phyloP scores from a whole-genome alignment of 2,113 vertebrate species.

The Chionodraco myersi region DNA sequence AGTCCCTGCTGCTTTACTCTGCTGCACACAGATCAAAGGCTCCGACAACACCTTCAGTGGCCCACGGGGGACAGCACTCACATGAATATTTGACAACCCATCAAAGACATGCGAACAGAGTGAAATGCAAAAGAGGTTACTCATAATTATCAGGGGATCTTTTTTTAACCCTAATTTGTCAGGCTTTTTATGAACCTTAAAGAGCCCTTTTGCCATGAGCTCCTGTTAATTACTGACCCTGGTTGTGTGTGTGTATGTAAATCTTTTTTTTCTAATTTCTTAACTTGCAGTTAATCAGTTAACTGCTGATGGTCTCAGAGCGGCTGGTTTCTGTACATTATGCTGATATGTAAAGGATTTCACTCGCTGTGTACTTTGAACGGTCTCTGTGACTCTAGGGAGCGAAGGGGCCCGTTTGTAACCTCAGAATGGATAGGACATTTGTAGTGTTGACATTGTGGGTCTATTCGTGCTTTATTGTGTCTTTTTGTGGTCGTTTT shows the following conservation, averaged over 20 bases:
- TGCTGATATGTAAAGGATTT: conserved; percentile 25
- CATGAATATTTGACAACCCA: conserved; percentile 61
- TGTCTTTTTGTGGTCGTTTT: background rate
- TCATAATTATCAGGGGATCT: conserved; percentile 34
- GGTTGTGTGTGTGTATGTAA: conserved; percentile 41
- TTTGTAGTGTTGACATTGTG: background rate
- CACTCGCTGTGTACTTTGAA: conserved; percentile 48
- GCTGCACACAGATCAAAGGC: conserved; percentile 51
- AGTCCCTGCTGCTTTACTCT: background rate
- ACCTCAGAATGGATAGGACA: background rate
- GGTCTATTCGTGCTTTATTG: background rate
- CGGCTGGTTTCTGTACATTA: background rate
- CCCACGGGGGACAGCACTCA: conserved; percentile 32
- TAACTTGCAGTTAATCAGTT: conserved; percentile 44
- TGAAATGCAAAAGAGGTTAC: conserved; percentile 27
- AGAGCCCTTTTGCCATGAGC: conserved; percentile 37
- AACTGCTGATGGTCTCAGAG: background rate
- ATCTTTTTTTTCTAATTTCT: conserved; percentile 24
- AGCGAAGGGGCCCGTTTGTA: background rate
- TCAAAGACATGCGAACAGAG: conserved; percentile 49
- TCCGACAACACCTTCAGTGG: conserved; percentile 35
- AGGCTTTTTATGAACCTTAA: conserved; percentile 49
- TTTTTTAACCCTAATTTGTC: conserved; percentile 38
- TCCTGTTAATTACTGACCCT: conserved; percentile 57
- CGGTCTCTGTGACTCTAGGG: background rate